A percentile compares a stretch with the other conserved stretches of the same genome.
These are phyloP conservation scores for Anguilla japonica DNA, from an alignment of 2,113 vertebrate species.

Conservation along the genomic window DNA sequence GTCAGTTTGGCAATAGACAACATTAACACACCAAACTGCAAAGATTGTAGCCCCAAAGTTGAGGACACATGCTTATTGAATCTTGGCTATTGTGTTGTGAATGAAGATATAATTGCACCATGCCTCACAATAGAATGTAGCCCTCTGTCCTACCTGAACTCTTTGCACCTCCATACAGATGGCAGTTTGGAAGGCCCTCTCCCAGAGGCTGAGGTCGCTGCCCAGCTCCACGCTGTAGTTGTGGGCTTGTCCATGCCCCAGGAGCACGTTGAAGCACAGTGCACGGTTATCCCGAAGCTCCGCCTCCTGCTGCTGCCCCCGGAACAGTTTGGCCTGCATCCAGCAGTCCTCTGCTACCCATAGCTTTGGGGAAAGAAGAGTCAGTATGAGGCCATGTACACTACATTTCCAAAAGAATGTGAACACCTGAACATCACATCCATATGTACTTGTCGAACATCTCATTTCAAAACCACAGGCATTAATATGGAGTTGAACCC, in stretches of 20 bases:
- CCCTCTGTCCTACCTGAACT: conserved; percentile 75
- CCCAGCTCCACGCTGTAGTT: conserved; percentile 85
- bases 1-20: too few species aligned
- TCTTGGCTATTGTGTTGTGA: neutral
- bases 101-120: neutral
- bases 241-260: conserved; percentile 82
- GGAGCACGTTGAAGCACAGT: conserved; percentile 85
- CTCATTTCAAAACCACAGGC: too few species aligned
- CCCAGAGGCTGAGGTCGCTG: conserved; percentile 82
- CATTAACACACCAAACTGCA: too few species aligned
- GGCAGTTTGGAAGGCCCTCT: conserved; percentile 88
- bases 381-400: neutral
- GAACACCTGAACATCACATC: too few species aligned
- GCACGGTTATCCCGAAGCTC: conserved; percentile 78
- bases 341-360: conserved; percentile 86
- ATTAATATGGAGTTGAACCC: too few species aligned
- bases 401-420: too few species aligned
- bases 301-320: conserved; percentile 80
- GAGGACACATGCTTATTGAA: neutral
- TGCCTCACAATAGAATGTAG: neutral
- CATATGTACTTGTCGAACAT: too few species aligned
- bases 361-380: conserved; percentile 70
- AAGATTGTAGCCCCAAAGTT: neutral
- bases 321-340: conserved; percentile 81
- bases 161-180: conserved; percentile 90